Evolutionary conservation across 1,140 invertebrate species (phyloP).

Genomic region (Lerema accius): DNA sequence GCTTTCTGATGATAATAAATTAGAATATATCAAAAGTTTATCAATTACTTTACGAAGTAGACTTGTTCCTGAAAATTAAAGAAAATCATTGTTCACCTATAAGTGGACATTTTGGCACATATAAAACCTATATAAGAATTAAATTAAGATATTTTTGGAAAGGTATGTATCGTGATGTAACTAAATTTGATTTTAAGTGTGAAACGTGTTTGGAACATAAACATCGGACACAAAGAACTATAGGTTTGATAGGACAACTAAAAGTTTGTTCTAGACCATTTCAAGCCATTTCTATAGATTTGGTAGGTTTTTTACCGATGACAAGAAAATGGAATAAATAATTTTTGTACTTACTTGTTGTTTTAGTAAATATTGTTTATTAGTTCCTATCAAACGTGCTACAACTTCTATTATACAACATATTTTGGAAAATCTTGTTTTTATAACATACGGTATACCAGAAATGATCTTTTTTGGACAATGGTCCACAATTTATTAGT

Average conservation of each 20-base stretch:
- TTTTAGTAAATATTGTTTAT: slow-evolving; percentile 55
- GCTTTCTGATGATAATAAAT: too few relatives aligned
- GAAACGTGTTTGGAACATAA: slow-evolving; percentile 42
- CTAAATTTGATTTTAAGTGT: slow-evolving; percentile 37
- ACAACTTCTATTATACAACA: slow-evolving; percentile 38
- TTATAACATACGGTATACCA: slow-evolving; percentile 49
- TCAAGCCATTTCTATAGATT: slow-evolving; percentile 55
- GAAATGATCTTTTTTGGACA: slow-evolving; percentile 58
- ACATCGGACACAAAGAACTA: slow-evolving; percentile 21
- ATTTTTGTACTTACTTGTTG: slow-evolving; percentile 62
- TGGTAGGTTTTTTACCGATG: slow-evolving; percentile 65
- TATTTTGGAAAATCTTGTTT: slow-evolving; percentile 42
- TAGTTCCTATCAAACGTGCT: slow-evolving; percentile 42
- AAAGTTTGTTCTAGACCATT: slow-evolving; percentile 45
- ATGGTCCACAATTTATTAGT: slow-evolving; percentile 41
- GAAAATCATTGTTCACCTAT: too few relatives aligned
- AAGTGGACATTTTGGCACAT: too few relatives aligned
- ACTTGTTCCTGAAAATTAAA: too few relatives aligned
- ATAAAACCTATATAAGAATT: slow-evolving; percentile 44
- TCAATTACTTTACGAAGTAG: too few relatives aligned
- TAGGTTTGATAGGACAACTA: slow-evolving; percentile 44
- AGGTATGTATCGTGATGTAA: slow-evolving; percentile 28
- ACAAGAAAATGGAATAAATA: slow-evolving; percentile 47
- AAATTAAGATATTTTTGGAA: slow-evolving; percentile 30
- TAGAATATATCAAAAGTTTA: too few relatives aligned